Percentiles rank a stretch among this genome's conserved stretches.
Evolutionary conservation across 2,113 vertebrate genomes (phyloP).

Genomic region (Gambusia holbrooki): DNA sequence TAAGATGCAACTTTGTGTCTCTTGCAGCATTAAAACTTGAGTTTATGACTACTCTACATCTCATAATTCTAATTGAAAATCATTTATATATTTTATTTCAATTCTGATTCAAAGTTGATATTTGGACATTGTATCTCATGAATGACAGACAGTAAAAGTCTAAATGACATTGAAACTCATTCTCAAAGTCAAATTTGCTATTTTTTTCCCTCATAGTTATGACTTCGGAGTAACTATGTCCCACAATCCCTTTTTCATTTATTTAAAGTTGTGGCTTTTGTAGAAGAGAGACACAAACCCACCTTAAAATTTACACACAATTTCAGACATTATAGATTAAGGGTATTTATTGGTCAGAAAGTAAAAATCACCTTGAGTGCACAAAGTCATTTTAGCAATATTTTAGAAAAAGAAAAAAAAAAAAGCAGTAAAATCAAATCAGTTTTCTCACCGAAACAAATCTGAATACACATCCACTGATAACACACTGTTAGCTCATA

Average conservation of each 20-base stretch:
- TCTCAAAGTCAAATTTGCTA: too few species aligned
- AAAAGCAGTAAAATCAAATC: background rate
- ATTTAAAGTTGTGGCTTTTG: background rate
- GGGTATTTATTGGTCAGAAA: slow-evolving; percentile 46
- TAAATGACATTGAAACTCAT: too few species aligned
- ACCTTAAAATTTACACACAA: background rate
- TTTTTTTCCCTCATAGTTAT: too few species aligned
- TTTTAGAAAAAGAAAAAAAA: background rate
- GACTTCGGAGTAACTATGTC: too few species aligned
- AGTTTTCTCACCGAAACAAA: slow-evolving; percentile 13
- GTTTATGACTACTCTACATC: too few species aligned
- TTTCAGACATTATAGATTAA: background rate
- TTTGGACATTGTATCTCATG: too few species aligned
- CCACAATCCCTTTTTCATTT: background rate
- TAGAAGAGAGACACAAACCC: background rate
- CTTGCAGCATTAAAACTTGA: too few species aligned
- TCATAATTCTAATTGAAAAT: too few species aligned
- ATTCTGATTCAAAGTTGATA: too few species aligned
- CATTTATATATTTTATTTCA: too few species aligned
- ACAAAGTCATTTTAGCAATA: background rate
- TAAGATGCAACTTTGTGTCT: too few species aligned
- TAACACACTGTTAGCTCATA: slow-evolving; percentile 11
- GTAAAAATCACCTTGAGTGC: slow-evolving; percentile 30
- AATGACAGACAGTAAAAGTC: too few species aligned
- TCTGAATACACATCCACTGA: slow-evolving; percentile 7